Conservation (phyloP, 2,113 vertebrate species). For the Poeciliopsis turrubarensis region DNA sequence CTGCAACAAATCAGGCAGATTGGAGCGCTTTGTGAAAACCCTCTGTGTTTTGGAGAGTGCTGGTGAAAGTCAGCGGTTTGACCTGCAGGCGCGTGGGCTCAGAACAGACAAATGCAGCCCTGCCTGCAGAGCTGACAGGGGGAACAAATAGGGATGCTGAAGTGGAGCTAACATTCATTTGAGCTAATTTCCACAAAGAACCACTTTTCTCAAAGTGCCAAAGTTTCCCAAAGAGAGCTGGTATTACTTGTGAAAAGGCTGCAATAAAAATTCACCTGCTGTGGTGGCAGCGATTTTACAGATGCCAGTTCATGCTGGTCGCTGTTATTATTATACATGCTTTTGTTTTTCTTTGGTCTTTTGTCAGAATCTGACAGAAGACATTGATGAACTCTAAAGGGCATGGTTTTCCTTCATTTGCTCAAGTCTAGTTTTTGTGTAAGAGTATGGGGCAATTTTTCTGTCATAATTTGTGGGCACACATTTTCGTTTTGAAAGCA, state of each 20-base stretch:
- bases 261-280: background rate
- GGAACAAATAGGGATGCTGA: constrained; percentile 33
- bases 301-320: background rate
- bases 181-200: constrained; percentile 54
- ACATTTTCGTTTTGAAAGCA: too few species aligned
- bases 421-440: constrained; percentile 5
- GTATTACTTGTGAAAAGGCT: constrained; percentile 31
- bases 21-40: too few species aligned
- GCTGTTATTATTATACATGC: background rate
- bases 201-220: constrained; percentile 27
- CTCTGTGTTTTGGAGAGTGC: constrained; percentile 1
- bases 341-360: constrained; percentile 4
- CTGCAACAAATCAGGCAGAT: too few species aligned
- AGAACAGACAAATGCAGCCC: constrained; percentile 16
- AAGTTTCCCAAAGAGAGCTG: constrained; percentile 24
- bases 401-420: background rate
- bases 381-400: background rate
- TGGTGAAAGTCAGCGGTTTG: constrained; percentile 32
- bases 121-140: constrained; percentile 38
- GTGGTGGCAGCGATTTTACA: constrained; percentile 21
- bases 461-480: too few species aligned
- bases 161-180: constrained; percentile 36
- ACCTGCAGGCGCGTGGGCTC: constrained; percentile 19
- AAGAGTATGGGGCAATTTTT: background rate
- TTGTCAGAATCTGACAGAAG: background rate